Conservation (phyloP, 2,888 invertebrate genomes). For the Drosophila affinis region DNA sequence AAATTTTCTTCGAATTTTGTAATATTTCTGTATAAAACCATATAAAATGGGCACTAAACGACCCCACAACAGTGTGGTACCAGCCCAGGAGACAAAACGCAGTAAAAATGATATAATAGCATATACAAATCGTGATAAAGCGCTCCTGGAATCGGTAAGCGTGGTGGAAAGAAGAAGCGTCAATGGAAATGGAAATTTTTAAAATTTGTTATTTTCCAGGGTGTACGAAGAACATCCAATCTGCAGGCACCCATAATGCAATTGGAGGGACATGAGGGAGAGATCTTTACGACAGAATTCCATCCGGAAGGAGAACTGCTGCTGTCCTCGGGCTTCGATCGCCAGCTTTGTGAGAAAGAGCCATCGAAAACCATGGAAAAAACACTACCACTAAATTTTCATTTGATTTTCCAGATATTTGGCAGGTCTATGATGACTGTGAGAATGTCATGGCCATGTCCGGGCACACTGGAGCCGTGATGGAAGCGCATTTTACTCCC, state of each 20-base stretch:
- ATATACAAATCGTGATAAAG: slow-evolving; percentile 89
- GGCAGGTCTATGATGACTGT: slow-evolving; percentile 99
- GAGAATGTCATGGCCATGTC: slow-evolving; percentile 97
- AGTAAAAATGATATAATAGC: slow-evolving; percentile 89
- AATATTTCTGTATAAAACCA: slow-evolving; percentile 18
- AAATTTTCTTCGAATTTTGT: slow-evolving; percentile 21
- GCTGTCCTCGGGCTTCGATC: slow-evolving; percentile 97
- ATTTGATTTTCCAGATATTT: slow-evolving; percentile 87
- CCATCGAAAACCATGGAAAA: slow-evolving; percentile 84
- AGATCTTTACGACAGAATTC: slow-evolving; percentile 96
- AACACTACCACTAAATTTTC: not conserved
- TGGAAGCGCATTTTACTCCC: slow-evolving; percentile 95
- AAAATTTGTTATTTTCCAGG: slow-evolving; percentile 80
- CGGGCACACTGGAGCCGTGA: slow-evolving; percentile 97
- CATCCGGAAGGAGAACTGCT: slow-evolving; percentile 98
- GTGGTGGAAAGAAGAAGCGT: slow-evolving; percentile 41
- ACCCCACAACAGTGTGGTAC: slow-evolving; percentile 76
- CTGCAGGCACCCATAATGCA: slow-evolving; percentile 97
- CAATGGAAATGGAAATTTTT: not conserved
- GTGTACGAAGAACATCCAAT: slow-evolving; percentile 92
- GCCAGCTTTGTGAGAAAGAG: slow-evolving; percentile 93
- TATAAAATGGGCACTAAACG: slow-evolving; percentile 81
- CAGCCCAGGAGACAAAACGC: slow-evolving; percentile 86
- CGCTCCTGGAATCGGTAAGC: slow-evolving; percentile 89
- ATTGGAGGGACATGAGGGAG: slow-evolving; percentile 97